Percentiles rank a stretch among this genome's conserved stretches.
These are phyloP conservation scores for Drosophila kohkoa DNA, from an alignment of 1,140 invertebrate species.

Conservation along the genomic window DNA sequence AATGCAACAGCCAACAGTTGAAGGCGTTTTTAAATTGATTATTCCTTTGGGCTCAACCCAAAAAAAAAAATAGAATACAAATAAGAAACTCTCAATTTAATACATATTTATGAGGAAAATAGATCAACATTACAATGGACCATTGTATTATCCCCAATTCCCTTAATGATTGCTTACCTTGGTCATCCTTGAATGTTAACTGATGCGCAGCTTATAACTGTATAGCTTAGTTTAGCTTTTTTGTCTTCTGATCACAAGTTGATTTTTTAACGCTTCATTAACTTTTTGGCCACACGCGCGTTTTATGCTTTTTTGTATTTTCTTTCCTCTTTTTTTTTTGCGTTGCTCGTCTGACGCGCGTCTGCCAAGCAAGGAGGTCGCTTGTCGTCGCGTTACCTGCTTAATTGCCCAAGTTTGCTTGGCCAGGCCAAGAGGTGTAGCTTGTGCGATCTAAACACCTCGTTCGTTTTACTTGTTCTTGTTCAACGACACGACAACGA, in stretches of 20 bases:
- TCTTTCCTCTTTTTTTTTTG: constrained; percentile 47
- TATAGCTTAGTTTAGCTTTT: constrained; percentile 31
- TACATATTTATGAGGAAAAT: constrained; percentile 79
- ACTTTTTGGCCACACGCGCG: constrained; percentile 79
- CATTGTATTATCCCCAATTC: neutral
- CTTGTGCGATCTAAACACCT: constrained; percentile 68
- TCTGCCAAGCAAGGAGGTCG: constrained; percentile 61
- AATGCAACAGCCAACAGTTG: constrained; percentile 50
- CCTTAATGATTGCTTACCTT: neutral
- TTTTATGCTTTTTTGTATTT: constrained; percentile 31
- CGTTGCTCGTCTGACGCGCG: constrained; percentile 65
- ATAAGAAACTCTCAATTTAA: constrained; percentile 61
- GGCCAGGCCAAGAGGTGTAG: constrained; percentile 10
- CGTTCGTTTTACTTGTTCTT: neutral
- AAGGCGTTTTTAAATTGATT: constrained; percentile 81
- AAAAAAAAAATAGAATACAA: constrained; percentile 27
- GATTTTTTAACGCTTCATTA: constrained; percentile 80
- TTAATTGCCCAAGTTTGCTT: constrained; percentile 54
- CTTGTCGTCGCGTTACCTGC: constrained; percentile 57
- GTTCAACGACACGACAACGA: neutral
- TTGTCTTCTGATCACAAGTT: constrained; percentile 55
- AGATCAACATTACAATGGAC: constrained; percentile 44
- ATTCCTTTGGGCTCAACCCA: constrained; percentile 53
- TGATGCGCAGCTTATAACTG: constrained; percentile 38
- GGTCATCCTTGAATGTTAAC: constrained; percentile 2